phyloP scores from a whole-genome alignment of 2,797 vertebrate genomes.

The Eulemur coronatus region DNA sequence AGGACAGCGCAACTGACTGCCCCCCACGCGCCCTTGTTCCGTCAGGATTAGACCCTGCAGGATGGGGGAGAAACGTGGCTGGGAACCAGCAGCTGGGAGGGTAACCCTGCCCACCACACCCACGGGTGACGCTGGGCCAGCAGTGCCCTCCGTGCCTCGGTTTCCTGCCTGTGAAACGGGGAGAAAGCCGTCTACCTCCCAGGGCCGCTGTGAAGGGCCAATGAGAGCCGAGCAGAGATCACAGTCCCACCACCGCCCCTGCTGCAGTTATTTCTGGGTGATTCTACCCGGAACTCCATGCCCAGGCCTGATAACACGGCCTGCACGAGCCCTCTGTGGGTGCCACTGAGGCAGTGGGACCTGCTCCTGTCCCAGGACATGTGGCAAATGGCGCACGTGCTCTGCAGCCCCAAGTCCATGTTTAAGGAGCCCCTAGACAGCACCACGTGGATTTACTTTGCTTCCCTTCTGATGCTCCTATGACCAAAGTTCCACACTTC shows the following conservation, averaged over 20 bases:
- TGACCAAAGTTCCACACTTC: background rate
- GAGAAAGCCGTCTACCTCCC: background rate
- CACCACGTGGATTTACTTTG: rapidly evolving
- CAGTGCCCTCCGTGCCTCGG: background rate
- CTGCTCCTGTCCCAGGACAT: background rate
- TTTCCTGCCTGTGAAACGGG: background rate
- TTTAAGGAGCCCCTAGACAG: background rate
- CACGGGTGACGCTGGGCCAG: background rate
- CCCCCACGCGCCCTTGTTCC: background rate
- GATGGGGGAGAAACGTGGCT: background rate
- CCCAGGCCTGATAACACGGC: background rate
- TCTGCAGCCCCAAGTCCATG: no score
- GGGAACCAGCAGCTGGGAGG: rapidly evolving
- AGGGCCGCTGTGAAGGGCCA: background rate
- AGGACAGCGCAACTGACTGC: background rate
- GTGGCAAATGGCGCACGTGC: no score
- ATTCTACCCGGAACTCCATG: background rate
- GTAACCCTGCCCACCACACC: background rate
- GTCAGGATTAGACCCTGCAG: background rate
- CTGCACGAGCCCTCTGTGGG: background rate
- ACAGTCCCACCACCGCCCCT: rapidly evolving
- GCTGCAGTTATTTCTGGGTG: rapidly evolving
- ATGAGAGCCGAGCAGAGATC: background rate
- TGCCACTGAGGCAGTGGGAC: background rate
- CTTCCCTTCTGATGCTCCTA: background rate